Evolutionary conservation across 2,113 vertebrate genomes (phyloP).

Genomic region (Rana temporaria): DNA sequence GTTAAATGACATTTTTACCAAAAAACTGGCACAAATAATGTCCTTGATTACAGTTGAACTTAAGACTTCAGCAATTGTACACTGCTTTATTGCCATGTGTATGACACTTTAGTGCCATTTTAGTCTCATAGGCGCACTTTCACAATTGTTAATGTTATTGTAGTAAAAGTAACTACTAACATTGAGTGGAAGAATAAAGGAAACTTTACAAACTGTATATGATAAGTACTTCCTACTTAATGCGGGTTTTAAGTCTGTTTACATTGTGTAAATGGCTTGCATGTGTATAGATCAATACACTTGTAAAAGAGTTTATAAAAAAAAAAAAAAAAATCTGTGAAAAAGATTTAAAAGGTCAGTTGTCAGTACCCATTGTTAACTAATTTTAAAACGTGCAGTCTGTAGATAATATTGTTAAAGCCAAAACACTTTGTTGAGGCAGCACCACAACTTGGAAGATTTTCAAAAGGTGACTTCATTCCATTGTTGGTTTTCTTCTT

Average conservation of each 20-base stretch:
- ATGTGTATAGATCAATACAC: neutral
- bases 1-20: too few species aligned
- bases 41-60: too few species aligned
- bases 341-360: neutral
- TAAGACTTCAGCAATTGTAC: too few species aligned
- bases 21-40: too few species aligned
- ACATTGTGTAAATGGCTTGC: neutral
- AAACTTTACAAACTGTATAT: neutral
- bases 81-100: too few species aligned
- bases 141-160: too few species aligned
- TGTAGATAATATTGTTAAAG: neutral
- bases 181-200: too few species aligned
- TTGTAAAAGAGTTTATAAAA: neutral
- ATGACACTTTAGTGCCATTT: too few species aligned
- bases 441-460: neutral
- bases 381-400: constrained; percentile 43
- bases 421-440: neutral
- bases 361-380: constrained; percentile 40
- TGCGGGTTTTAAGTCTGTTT: neutral
- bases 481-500: neutral
- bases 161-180: too few species aligned
- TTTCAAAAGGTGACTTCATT: constrained; percentile 1
- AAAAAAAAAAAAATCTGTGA: neutral
- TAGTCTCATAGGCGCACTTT: too few species aligned
- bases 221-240: neutral